A percentile compares a stretch with the other conserved stretches of the same genome.
These are phyloP conservation scores for Chaetophractus vellerosus DNA, from an alignment of 2,797 vertebrate genomes.

Conservation along the genomic window DNA sequence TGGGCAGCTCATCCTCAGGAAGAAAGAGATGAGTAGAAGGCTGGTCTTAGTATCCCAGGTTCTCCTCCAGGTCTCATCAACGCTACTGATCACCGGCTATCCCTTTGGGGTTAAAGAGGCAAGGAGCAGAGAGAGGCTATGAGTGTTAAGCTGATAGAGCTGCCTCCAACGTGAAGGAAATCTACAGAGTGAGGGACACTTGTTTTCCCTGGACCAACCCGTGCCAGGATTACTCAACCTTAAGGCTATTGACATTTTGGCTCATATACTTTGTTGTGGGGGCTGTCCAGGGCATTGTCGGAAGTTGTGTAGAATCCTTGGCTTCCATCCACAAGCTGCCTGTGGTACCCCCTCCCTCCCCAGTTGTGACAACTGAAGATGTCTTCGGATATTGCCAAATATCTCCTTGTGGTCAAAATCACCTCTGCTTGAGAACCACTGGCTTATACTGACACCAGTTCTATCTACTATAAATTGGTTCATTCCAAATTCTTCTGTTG, in stretches of 20 bases:
- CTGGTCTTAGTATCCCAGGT: background rate
- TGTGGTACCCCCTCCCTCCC: background rate
- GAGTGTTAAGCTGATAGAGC: background rate
- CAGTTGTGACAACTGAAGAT: background rate
- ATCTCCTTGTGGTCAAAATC: background rate
- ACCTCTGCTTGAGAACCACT: background rate
- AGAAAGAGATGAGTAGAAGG: background rate
- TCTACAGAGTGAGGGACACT: rapidly evolving
- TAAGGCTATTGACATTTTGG: background rate
- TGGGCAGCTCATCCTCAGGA: background rate
- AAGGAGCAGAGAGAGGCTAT: background rate
- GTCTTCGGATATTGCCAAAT: background rate
- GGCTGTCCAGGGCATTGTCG: rapidly evolving
- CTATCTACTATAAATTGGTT: background rate
- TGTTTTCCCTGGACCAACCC: background rate
- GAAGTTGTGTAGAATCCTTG: background rate
- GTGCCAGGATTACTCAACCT: background rate
- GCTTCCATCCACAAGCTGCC: background rate
- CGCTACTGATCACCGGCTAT: background rate
- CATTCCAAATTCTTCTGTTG: background rate
- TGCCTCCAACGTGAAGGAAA: background rate
- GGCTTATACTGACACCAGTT: background rate
- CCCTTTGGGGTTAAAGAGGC: rapidly evolving
- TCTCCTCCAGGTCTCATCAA: background rate
- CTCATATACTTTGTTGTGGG: background rate